Evolutionary conservation across 2,888 invertebrate species (phyloP), one percentile per base, ranked within the genome.

Genomic region (Malthinus seriepunctatus): DNA sequence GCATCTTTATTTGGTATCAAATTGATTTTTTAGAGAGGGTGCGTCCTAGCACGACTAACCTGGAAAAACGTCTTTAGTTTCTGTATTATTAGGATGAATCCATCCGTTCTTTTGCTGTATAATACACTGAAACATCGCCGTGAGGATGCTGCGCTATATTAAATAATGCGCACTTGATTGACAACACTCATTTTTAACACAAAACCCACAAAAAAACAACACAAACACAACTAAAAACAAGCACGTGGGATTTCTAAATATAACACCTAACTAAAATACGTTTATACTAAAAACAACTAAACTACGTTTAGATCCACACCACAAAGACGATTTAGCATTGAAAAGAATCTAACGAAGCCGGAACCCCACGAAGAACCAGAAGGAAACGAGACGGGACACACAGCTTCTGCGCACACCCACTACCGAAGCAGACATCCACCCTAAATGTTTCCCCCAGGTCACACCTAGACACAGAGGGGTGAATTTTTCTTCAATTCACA

Each of bases 91-190:
- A 64, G 86, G 85, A 78, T 86, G 84, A 73, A 86, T 86, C 89
- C 89, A 89, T 76, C 88, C 89, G 76, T 86, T 87, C 73, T 86
- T 85, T 80, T 89, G 90, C 81, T 89, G 90, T 76, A 89, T 89
- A 73, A 90, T 90, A 79, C 90, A 91, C 83, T 90, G 90, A 81
- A 90, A 90, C 90, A 90, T 90, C 75, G 73, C 68, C 63, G 55
- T 54, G 56, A 58, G 64, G 66, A 67, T 67, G 68, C 60, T 67
- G 64, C 60, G 60, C 56, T 31, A 37, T 42, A 37, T 44, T 52
- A 51, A 49, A 59, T 49, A 33, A 48, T 54, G 51, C 44, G 45
- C 53, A 51, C 50, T 48, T 56, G 49, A 56, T 53, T 60, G 60
- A 51, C 44, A 64, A 46, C 56, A 65, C 56, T 57, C 56, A 64